Evolutionary conservation across 2,888 invertebrate genomes (phyloP).

Genomic region (Xanthia togata): DNA sequence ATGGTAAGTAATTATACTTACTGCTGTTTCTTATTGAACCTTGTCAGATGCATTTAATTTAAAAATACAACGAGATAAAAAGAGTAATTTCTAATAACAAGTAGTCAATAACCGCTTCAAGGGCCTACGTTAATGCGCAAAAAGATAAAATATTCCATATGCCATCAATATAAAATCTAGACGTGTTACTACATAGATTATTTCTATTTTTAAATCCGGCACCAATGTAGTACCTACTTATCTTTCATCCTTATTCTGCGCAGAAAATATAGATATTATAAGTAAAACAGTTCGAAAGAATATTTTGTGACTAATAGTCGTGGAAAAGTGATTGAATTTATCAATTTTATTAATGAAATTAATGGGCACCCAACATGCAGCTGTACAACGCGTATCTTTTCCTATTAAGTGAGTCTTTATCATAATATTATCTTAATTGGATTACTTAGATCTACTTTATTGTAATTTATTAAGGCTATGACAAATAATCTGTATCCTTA

Average conservation of each 20-base stretch:
- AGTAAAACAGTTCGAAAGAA: slow-evolving; percentile 62
- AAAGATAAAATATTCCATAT: slow-evolving; percentile 67
- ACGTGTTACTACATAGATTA: slow-evolving; percentile 54
- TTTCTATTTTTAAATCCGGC: slow-evolving; percentile 62
- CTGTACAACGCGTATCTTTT: slow-evolving; percentile 60
- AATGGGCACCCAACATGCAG: slow-evolving; percentile 71
- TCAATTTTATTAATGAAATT: slow-evolving; percentile 45
- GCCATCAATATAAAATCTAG: slow-evolving; percentile 31
- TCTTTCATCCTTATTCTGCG: slow-evolving; percentile 59
- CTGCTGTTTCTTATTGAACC: background rate
- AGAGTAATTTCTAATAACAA: background rate
- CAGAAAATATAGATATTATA: slow-evolving; percentile 50
- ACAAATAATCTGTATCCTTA: background rate
- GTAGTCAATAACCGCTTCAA: slow-evolving; percentile 24
- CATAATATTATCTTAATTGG: slow-evolving; percentile 8
- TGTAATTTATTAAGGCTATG: background rate
- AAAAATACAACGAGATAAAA: background rate
- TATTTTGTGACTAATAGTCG: slow-evolving; percentile 52
- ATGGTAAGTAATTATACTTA: background rate
- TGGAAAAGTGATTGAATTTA: slow-evolving; percentile 39
- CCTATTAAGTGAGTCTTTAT: slow-evolving; percentile 62
- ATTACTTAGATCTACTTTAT: slow-evolving; percentile 2
- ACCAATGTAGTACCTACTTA: slow-evolving; percentile 54
- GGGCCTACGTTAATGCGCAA: slow-evolving; percentile 53
- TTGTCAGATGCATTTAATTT: background rate